Evolutionary conservation across 2,888 invertebrate species (phyloP).

Genomic region (Chouioia cunea): DNA sequence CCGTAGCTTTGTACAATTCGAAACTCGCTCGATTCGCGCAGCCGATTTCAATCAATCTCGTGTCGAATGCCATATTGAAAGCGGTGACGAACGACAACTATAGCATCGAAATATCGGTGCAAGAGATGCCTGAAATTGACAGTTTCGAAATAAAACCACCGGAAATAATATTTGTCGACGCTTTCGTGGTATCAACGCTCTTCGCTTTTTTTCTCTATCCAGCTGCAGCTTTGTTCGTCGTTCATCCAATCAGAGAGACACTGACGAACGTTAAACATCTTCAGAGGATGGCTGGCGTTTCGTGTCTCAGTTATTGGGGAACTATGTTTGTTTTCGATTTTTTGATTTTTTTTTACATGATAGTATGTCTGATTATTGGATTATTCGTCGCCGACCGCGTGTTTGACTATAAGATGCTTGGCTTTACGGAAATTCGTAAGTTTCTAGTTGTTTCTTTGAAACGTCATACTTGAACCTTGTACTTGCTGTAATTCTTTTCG

Average conservation of each 20-base stretch:
- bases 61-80: constrained; percentile 69
- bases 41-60: constrained; percentile 70
- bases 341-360: constrained; percentile 60
- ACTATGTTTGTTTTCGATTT: constrained; percentile 74
- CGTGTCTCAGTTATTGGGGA: constrained; percentile 75
- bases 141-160: neutral
- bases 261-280: constrained; percentile 75
- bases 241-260: constrained; percentile 76
- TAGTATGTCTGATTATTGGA: constrained; percentile 53
- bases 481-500: neutral
- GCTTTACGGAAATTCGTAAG: constrained; percentile 68
- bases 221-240: constrained; percentile 69
- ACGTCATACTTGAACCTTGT: neutral
- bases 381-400: constrained; percentile 55
- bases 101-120: constrained; percentile 54
- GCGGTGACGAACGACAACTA: constrained; percentile 53
- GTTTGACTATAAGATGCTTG: constrained; percentile 55
- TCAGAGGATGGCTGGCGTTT: constrained; percentile 77
- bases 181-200: neutral
- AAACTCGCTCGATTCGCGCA: constrained; percentile 69
- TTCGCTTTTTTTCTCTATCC: constrained; percentile 51
- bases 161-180: neutral
- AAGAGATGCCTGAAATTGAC: constrained; percentile 51
- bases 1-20: constrained; percentile 70
- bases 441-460: neutral